Evolutionary conservation across 2,797 vertebrate genomes (phyloP).

Genomic region (Arremon aurantiirostris): DNA sequence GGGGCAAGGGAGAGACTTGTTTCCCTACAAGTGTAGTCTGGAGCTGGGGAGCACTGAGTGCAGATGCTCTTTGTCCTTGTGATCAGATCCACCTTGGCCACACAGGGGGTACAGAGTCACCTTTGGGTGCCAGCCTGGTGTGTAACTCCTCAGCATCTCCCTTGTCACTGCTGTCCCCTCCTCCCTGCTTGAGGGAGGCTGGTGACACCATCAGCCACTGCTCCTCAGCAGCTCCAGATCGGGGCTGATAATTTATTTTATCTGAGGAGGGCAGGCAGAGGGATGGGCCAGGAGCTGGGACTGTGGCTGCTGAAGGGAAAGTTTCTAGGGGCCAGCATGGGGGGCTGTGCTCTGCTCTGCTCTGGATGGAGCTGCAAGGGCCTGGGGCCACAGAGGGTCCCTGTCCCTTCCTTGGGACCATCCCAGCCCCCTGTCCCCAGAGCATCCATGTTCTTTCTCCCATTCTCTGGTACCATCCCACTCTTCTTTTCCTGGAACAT

Average conservation of each 20-base stretch:
- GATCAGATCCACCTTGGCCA: neutral
- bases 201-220: neutral
- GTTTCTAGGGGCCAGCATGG: neutral
- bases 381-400: neutral
- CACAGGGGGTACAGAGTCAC: neutral
- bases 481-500: neutral
- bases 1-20: rapidly evolving
- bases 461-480: too few relatives aligned
- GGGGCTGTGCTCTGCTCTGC: neutral
- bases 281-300: neutral
- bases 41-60: rapidly evolving
- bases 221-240: neutral
- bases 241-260: neutral
- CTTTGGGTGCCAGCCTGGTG: neutral
- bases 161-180: neutral
- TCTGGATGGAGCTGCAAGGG: neutral
- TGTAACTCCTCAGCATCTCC: neutral
- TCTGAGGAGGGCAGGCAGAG: neutral
- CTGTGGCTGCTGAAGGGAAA: neutral
- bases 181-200: neutral
- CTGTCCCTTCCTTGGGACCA: neutral
- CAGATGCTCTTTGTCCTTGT: rapidly evolving
- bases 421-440: neutral
- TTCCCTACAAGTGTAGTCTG: rapidly evolving
- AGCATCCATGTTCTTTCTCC: neutral